Conservation (phyloP, 2,797 vertebrate species). For the Thamnophis elegans region DNA sequence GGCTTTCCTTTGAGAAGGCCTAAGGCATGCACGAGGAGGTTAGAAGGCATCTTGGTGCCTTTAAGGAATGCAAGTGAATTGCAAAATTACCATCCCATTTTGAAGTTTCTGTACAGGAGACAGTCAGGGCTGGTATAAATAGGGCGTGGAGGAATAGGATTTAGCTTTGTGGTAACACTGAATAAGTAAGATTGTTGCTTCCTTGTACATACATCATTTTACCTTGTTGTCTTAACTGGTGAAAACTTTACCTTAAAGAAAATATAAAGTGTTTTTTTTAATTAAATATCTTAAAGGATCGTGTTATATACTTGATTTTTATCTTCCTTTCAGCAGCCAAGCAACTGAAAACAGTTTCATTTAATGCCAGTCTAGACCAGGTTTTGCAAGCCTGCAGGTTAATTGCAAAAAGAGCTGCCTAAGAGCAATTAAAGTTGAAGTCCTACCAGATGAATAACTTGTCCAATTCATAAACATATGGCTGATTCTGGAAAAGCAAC, state of each 20-base stretch:
- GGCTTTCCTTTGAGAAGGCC: background rate
- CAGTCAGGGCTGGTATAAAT: conserved; percentile 39
- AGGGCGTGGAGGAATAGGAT: conserved; percentile 51
- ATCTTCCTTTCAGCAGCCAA: conserved; percentile 26
- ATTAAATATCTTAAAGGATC: background rate
- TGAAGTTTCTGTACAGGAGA: conserved; percentile 41
- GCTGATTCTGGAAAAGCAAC: conserved; percentile 64
- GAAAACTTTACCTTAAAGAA: background rate
- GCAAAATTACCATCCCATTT: conserved; percentile 27
- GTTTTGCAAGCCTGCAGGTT: conserved; percentile 57
- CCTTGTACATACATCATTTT: conserved; percentile 17
- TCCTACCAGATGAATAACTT: conserved; percentile 61
- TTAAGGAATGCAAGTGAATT: conserved; percentile 33
- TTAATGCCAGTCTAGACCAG: conserved; percentile 56
- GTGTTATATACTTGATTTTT: background rate
- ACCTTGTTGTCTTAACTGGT: background rate
- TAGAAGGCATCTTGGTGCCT: conserved; percentile 44
- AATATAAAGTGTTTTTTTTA: background rate
- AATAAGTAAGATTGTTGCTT: conserved; percentile 39
- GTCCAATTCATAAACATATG: conserved; percentile 65
- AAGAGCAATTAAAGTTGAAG: conserved; percentile 63
- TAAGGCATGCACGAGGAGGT: conserved; percentile 1
- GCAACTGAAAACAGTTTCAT: conserved; percentile 26
- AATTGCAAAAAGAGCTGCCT: conserved; percentile 62
- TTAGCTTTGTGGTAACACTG: conserved; percentile 41